Conservation (phyloP, 2,888 invertebrate species). For the Rhamphomyia laevipes region DNA sequence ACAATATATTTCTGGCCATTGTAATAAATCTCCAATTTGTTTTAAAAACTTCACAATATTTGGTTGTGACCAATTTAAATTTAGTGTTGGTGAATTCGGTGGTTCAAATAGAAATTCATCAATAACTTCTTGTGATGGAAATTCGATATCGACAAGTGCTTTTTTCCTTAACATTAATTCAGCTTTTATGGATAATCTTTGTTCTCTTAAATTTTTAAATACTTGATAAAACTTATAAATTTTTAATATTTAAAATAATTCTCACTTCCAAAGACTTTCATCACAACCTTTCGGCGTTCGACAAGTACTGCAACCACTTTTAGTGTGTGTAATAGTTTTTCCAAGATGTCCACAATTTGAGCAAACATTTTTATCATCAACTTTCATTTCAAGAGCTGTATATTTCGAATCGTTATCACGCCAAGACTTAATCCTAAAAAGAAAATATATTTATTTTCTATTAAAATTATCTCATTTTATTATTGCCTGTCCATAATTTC, state of each 20-base stretch:
- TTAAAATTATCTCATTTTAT: background rate
- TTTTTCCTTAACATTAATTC: conserved; percentile 57
- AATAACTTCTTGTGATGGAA: conserved; percentile 63
- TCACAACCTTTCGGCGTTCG: conserved; percentile 49
- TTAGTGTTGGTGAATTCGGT: conserved; percentile 41
- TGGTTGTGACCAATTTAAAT: conserved; percentile 53
- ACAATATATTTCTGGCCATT: conserved; percentile 65
- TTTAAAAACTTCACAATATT: conserved; percentile 57
- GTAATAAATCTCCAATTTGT: conserved; percentile 51
- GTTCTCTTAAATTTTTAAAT: conserved; percentile 40
- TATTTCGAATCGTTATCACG: conserved; percentile 43
- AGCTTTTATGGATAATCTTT: conserved; percentile 50
- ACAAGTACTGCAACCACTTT: conserved; percentile 54
- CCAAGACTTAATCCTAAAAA: conserved; percentile 50
- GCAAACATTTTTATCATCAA: conserved; percentile 50
- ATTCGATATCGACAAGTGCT: conserved; percentile 48
- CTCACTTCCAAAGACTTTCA: conserved; percentile 48
- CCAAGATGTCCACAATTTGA: conserved; percentile 62
- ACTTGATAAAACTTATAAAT: conserved; percentile 2
- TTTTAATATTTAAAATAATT: background rate
- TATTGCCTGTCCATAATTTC: conserved; percentile 50
- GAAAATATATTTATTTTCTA: background rate
- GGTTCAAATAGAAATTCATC: conserved; percentile 55
- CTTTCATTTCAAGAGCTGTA: conserved; percentile 41
- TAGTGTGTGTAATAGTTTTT: conserved; percentile 46